Evolutionary conservation across 2,888 invertebrate species (phyloP), one percentile per base, ranked within the genome.

Genomic region (Drosophila kanekoi): DNA sequence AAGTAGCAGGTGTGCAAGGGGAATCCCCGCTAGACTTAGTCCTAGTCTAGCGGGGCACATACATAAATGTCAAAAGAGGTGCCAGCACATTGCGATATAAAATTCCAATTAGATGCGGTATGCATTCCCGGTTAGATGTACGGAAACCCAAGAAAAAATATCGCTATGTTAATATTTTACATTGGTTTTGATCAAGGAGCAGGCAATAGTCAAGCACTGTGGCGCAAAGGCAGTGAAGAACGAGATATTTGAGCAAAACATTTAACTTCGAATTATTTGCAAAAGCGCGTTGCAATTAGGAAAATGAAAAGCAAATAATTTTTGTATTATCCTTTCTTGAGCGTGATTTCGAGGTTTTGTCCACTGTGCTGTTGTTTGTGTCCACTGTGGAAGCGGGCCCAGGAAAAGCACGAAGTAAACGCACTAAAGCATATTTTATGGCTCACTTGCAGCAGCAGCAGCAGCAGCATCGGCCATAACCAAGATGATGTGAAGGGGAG

Each of bases 381-480:
- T 48, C 16, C 54, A 51, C 38, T 37, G 28, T 38, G 54, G 49
- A 71, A 41, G 32, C 68, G 62, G 54, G 47, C 59, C 44, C 61
- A 43, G 43, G 52, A 18, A 52, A 68, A 52, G 61, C 56, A 73
- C 59, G 47, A 40, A 58, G 68, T 72, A 65, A 81, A 81, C 72
- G 72, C 87, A 81, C 74, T 84, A 70, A 77, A 84, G 79, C 70
- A 85, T 79, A 77, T 85, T 85, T 85, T 87, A 85, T 87, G 89
- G 79, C 82, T 85, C 82, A 87, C 82, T 85, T 85, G 86, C 72
- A 79, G 56, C 71, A 61, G 52, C 47, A 33, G 18, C 41, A 41
- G 33, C 33, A 38, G 35, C n/a, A 49, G 37, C 20, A 23, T 38
- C 13, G 28, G 37, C 13, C 47, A 33, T 23, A 23, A 35, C 14